Evolutionary conservation across 1,140 invertebrate species (phyloP).

Genomic region (Pissodes strobi): DNA sequence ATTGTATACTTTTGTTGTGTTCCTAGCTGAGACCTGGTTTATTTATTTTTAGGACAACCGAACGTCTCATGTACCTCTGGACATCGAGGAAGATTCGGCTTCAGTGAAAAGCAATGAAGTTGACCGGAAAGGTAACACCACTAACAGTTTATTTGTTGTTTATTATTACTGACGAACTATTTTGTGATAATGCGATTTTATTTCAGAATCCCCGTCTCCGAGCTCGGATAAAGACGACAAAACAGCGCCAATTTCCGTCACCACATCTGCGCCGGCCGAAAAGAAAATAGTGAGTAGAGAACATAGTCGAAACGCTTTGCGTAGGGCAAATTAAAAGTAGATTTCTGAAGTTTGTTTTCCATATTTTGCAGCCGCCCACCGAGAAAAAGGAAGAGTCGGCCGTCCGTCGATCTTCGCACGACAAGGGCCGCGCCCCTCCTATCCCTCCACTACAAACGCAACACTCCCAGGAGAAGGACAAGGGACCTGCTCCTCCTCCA

Average conservation of each 20-base stretch:
- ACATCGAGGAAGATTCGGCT: conserved; percentile 87
- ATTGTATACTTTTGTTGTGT: too few species aligned
- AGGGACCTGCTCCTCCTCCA: conserved; percentile 60
- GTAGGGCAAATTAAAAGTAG: too few species aligned
- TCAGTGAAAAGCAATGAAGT: conserved; percentile 78
- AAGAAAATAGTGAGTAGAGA: conserved; percentile 61
- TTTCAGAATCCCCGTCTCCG: conserved; percentile 16
- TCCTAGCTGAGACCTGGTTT: too few species aligned
- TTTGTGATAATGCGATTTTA: neutral
- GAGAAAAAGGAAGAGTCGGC: conserved; percentile 60
- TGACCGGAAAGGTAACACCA: conserved; percentile 68
- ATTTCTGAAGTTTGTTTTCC: too few species aligned
- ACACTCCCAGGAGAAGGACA: conserved; percentile 57
- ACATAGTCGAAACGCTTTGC: too few species aligned
- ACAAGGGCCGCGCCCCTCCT: conserved; percentile 69
- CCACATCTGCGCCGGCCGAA: conserved; percentile 51
- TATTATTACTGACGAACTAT: neutral
- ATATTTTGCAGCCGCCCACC: conserved; percentile 33
- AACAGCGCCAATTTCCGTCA: conserved; percentile 41
- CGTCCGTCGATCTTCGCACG: conserved; percentile 53
- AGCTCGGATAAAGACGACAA: conserved; percentile 44
- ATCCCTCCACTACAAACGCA: conserved; percentile 50
- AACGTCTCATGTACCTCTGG: conserved; percentile 82
- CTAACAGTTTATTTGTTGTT: conserved; percentile 5
- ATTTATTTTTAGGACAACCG: conserved; percentile 83